Conservation (phyloP, 2,113 vertebrate genomes). For the Balaeniceps rex region DNA sequence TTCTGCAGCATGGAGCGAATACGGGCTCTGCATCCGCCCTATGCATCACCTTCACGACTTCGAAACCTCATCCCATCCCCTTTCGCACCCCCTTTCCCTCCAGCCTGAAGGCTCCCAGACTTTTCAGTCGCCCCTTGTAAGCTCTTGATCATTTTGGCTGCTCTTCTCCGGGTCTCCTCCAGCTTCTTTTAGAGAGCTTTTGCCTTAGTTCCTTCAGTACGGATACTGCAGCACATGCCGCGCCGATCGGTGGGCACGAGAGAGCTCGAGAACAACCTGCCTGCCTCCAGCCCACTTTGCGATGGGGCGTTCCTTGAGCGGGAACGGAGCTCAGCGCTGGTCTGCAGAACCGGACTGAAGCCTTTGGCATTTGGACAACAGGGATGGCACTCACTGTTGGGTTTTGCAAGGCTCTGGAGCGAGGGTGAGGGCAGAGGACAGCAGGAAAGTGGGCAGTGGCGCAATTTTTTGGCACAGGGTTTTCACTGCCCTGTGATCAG, state of each 20-base stretch:
- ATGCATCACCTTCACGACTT: not conserved
- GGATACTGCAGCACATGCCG: fast-evolving
- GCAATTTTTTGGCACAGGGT: not conserved
- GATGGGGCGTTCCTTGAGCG: not conserved
- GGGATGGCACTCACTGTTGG: not conserved
- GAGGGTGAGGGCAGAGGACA: not conserved
- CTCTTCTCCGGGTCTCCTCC: not conserved
- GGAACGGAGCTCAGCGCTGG: not conserved
- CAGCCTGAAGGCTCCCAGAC: not conserved
- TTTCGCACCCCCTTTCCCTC: not conserved
- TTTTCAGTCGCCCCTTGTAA: not conserved
- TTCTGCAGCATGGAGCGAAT: not conserved
- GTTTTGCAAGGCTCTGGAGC: not conserved
- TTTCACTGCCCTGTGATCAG: not conserved
- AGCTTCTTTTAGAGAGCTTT: not conserved
- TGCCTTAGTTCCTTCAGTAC: not conserved
- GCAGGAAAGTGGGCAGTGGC: not conserved
- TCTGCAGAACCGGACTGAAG: not conserved
- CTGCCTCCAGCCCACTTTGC: too few relatives aligned
- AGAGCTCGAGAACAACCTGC: not conserved
- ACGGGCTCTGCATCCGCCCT: not conserved
- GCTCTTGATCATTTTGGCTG: not conserved
- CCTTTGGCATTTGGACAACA: not conserved
- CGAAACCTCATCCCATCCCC: not conserved
- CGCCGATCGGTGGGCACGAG: fast-evolving